Base-by-base conservation (phyloP, 2,888 invertebrate genomes). In the Diplazon laetatorius region DNA sequence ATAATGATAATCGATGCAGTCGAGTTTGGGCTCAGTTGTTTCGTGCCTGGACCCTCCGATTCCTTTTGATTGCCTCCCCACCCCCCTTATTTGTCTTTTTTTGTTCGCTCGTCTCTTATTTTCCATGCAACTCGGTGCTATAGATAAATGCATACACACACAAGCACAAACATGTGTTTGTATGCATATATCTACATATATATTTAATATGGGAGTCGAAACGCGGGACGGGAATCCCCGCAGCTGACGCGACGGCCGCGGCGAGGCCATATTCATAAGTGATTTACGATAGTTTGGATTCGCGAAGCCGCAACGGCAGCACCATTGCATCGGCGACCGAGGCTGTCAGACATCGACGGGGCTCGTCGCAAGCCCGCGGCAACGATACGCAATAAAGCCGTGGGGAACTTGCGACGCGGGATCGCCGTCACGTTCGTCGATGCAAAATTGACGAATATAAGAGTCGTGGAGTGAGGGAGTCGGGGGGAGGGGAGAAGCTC, bases 211-310 rank as follows among this genome's bases (percentile, higher is more conserved):
- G 44, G 66, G 39, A 71, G 63, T 52, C 59, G 75, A 62, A 60
- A 78, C 48, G 69, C 73, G 69, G 57, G 71, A 74, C 78, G 73
- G 76, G 74, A 78, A 73, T 63, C 60, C 70, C 69, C 70, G 70
- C 78, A 79, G 78, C 76, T 78, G 76, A 81, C 73, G 69, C 70
- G 65, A 46, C 70, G 74, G 71, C 74, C n/a, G n/a, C n/a, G n/a
- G 80, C 74, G 77, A 70, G 77, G 73, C 59, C 66, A 60, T 74
- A 60, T 77, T 65, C 82, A 85, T 82, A 84, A 85, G 85, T 85
- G 84, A 85, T 85, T 85, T 84, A 84, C 84, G 83, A 85, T 81
- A 78, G 65, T 81, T 80, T 79, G 80, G 83, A 80, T 82, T 70
- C 70, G 65, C 76, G 66, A 66, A 76, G 73, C 57, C 76, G 63